A percentile compares a stretch with the other conserved stretches of the same genome.
Evolutionary conservation across 2,113 vertebrate species (phyloP).

Genomic region (Crotalus helleri): DNA sequence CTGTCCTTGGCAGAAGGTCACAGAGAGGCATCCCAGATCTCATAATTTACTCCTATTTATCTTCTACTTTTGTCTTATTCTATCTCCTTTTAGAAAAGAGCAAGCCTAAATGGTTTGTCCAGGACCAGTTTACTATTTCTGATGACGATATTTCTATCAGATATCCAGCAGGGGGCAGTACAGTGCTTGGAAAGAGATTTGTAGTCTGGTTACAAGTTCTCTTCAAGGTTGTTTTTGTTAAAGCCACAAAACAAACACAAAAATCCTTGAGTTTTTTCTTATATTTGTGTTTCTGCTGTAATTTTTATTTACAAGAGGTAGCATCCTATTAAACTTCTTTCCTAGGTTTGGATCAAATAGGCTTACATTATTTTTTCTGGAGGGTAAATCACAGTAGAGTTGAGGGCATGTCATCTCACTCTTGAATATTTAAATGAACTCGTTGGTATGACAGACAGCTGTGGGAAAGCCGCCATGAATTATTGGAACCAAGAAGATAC

Average conservation of each 20-base stretch:
- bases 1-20: slow-evolving; percentile 16
- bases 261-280: neutral
- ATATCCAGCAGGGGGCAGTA: slow-evolving; percentile 62
- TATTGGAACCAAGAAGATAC: neutral
- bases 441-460: neutral
- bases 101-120: slow-evolving; percentile 34
- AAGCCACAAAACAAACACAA: neutral
- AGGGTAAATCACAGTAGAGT: neutral
- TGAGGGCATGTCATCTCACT: neutral
- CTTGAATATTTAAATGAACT: neutral
- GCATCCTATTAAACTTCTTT: neutral
- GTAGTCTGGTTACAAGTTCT: neutral
- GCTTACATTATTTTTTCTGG: neutral
- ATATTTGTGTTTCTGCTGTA: neutral
- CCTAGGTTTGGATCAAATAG: neutral
- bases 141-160: slow-evolving; percentile 35
- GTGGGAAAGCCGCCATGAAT: neutral
- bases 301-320: neutral
- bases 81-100: slow-evolving; percentile 17
- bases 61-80: slow-evolving; percentile 12
- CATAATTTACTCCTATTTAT: slow-evolving; percentile 6
- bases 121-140: neutral
- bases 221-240: neutral
- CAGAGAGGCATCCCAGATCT: neutral
- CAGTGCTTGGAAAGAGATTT: slow-evolving; percentile 55